phyloP scores from a whole-genome alignment of 2,797 vertebrate species.

The Epinephelus coioides region DNA sequence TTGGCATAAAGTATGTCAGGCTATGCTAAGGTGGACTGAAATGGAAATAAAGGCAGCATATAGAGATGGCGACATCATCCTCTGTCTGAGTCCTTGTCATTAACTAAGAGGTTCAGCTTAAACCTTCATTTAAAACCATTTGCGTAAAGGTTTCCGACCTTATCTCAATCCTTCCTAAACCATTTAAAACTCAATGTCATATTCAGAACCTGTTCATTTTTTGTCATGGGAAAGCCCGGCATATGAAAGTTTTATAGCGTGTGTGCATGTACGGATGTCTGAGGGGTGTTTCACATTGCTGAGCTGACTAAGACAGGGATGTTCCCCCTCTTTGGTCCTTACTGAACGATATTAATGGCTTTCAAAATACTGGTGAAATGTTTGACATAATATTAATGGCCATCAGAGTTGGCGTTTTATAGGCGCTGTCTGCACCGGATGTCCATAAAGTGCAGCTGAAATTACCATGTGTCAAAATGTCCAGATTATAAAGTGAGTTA shows the following conservation, averaged over 20 bases:
- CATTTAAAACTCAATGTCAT: neutral
- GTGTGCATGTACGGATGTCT: neutral
- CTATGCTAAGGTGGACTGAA: slow-evolving; percentile 25
- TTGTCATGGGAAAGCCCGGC: neutral
- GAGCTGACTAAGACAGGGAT: neutral
- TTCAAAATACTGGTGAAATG: slow-evolving; percentile 66
- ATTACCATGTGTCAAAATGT: slow-evolving; percentile 65
- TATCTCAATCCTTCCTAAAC: neutral
- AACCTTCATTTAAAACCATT: slow-evolving; percentile 1
- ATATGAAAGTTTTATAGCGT: slow-evolving; percentile 12
- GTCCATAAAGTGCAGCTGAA: slow-evolving; percentile 65
- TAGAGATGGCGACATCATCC: neutral
- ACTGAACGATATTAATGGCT: slow-evolving; percentile 47
- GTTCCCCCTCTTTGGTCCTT: slow-evolving; percentile 2
- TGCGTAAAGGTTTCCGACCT: neutral
- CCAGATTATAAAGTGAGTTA: slow-evolving; percentile 54
- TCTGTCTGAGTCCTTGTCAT: neutral
- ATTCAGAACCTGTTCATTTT: neutral
- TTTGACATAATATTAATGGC: slow-evolving; percentile 59
- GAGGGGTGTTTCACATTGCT: slow-evolving; percentile 14
- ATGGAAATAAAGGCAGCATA: slow-evolving; percentile 27
- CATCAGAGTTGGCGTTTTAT: slow-evolving; percentile 53
- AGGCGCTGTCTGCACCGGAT: slow-evolving; percentile 43
- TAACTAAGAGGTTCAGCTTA: neutral
- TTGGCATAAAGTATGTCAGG: slow-evolving; percentile 20